Percentiles rank a stretch among this genome's conserved stretches.
Evolutionary conservation across 2,888 invertebrate species (phyloP).

Genomic region (Machimus rusticus): DNA sequence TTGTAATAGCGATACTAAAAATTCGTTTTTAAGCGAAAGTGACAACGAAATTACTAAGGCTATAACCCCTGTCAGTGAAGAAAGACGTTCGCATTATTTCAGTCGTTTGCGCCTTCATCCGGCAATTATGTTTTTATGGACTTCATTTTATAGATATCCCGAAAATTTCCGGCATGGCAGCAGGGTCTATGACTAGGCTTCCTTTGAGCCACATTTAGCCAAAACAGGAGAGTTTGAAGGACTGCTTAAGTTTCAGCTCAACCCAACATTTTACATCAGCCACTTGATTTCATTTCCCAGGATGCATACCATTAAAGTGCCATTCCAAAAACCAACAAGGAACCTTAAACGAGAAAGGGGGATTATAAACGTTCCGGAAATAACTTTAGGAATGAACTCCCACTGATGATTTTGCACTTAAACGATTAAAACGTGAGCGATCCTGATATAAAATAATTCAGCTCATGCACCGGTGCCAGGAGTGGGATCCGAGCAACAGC

Average conservation of each 20-base stretch:
- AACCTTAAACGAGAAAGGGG: neutral
- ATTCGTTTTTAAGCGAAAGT: neutral
- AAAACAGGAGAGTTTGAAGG: neutral
- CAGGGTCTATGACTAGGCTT: neutral
- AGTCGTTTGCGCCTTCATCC: neutral
- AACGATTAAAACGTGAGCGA: neutral
- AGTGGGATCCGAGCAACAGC: neutral
- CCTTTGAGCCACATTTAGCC: neutral
- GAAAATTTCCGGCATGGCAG: neutral
- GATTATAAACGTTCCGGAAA: neutral
- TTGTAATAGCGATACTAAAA: neutral
- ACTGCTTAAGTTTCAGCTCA: neutral
- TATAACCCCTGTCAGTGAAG: neutral
- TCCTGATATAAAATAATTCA: neutral
- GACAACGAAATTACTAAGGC: neutral
- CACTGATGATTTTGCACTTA: neutral
- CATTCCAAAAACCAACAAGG: neutral
- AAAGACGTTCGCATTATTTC: neutral
- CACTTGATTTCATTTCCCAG: neutral
- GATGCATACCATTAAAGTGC: neutral
- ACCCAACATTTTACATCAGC: neutral
- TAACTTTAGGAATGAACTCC: neutral
- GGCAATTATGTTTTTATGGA: neutral
- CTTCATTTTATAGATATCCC: neutral
- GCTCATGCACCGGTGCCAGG: neutral